Evolutionary conservation across 2,113 vertebrate genomes (phyloP).

Genomic region (Maccullochella peelii): DNA sequence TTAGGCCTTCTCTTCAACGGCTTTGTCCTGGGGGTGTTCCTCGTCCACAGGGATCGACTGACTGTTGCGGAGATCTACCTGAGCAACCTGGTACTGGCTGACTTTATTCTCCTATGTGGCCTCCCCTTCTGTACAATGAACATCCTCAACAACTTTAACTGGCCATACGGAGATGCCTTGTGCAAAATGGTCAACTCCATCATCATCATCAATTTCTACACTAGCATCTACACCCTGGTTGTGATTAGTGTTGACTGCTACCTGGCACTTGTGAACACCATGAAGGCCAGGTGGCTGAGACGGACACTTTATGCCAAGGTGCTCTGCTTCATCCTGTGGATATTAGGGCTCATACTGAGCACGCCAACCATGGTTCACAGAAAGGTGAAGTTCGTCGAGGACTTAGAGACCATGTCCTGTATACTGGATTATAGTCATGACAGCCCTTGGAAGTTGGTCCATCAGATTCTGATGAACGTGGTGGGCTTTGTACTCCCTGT

Average conservation of each 20-base stretch:
- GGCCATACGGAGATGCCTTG: slow-evolving; percentile 89
- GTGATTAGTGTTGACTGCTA: slow-evolving; percentile 95
- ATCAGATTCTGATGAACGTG: slow-evolving; percentile 84
- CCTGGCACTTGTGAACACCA: slow-evolving; percentile 91
- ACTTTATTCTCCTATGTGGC: slow-evolving; percentile 86
- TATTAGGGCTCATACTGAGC: slow-evolving; percentile 83
- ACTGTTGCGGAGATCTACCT: slow-evolving; percentile 93
- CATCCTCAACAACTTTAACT: slow-evolving; percentile 85
- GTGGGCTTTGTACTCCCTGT: slow-evolving; percentile 89
- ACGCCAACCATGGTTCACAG: slow-evolving; percentile 83
- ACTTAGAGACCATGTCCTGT: slow-evolving; percentile 76
- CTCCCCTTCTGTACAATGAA: slow-evolving; percentile 94
- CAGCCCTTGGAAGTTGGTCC: slow-evolving; percentile 80
- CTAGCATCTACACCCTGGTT: slow-evolving; percentile 90
- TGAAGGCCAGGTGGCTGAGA: slow-evolving; percentile 87
- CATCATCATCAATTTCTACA: slow-evolving; percentile 87
- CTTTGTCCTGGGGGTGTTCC: slow-evolving; percentile 89
- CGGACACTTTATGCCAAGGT: slow-evolving; percentile 84
- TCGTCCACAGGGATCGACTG: slow-evolving; percentile 86
- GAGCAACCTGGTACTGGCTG: slow-evolving; percentile 89
- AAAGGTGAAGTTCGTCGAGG: slow-evolving; percentile 59
- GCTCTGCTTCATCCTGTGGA: slow-evolving; percentile 88
- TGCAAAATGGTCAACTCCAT: slow-evolving; percentile 88
- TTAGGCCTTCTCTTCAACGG: slow-evolving; percentile 87
- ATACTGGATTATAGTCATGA: slow-evolving; percentile 71